A percentile compares a stretch with the other conserved stretches of the same genome.
These are phyloP conservation scores for Sebastes cheni DNA, from an alignment of 2,797 vertebrate species.

Conservation along the genomic window DNA sequence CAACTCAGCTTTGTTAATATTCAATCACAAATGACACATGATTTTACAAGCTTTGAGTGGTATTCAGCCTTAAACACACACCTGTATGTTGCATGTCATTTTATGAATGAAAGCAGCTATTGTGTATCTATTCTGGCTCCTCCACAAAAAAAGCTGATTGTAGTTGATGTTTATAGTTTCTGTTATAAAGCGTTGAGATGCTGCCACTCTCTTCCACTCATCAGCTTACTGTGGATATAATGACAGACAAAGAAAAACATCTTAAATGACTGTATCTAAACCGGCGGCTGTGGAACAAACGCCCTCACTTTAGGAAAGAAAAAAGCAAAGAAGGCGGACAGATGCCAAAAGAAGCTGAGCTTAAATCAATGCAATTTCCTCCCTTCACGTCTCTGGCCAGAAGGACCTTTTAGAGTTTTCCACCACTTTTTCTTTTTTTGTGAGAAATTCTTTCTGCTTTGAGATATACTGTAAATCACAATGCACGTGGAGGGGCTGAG, in stretches of 20 bases:
- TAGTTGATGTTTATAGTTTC: constrained; percentile 1
- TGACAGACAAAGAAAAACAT: constrained; percentile 59
- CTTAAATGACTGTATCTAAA: constrained; percentile 55
- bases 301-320: constrained; percentile 50
- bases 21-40: neutral
- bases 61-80: neutral
- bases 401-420: constrained; percentile 60
- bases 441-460: constrained; percentile 23
- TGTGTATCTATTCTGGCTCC: neutral
- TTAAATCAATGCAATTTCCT: constrained; percentile 81
- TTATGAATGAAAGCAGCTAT: constrained; percentile 4
- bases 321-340: constrained; percentile 48
- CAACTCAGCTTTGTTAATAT: neutral
- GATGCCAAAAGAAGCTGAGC: constrained; percentile 69
- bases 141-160: constrained; percentile 1
- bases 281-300: constrained; percentile 60
- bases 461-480: constrained; percentile 65
- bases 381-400: constrained; percentile 64
- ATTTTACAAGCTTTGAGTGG: neutral
- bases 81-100: neutral
- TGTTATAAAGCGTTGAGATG: constrained; percentile 17
- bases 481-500: constrained; percentile 38
- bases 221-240: constrained; percentile 47
- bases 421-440: constrained; percentile 26
- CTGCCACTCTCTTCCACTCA: constrained; percentile 51